A percentile compares a stretch with the other conserved stretches of the same genome.
phyloP scores from a whole-genome alignment of 2,113 vertebrate genomes.

The Platichthys flesus region DNA sequence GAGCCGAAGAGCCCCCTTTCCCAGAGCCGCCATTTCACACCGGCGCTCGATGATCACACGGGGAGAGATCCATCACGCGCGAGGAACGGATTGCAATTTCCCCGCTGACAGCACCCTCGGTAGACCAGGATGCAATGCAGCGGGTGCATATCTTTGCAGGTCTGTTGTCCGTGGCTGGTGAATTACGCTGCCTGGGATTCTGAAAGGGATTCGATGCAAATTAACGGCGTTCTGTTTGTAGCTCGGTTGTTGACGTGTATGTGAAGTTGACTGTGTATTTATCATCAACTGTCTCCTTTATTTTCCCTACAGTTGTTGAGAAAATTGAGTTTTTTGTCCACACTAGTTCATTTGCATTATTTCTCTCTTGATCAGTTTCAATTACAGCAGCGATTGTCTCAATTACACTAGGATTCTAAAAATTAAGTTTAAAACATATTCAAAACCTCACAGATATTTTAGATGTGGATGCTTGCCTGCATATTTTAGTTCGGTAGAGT shows the following conservation, averaged over 20 bases:
- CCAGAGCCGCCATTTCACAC: conserved; percentile 12
- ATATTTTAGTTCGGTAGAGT: neutral
- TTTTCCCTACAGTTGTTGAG: too few species aligned
- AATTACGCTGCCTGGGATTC: neutral
- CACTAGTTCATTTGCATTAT: too few species aligned
- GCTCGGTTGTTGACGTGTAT: too few species aligned
- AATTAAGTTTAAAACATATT: neutral
- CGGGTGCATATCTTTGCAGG: conserved; percentile 8
- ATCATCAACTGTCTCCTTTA: too few species aligned
- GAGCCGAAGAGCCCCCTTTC: conserved; percentile 12
- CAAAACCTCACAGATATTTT: neutral
- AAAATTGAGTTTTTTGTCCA: too few species aligned
- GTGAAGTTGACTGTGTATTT: too few species aligned
- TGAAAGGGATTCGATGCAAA: neutral
- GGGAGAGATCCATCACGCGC: conserved; percentile 42
- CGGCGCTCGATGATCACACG: conserved; percentile 16
- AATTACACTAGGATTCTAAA: too few species aligned
- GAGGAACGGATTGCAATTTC: conserved; percentile 27
- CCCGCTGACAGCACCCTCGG: conserved; percentile 30
- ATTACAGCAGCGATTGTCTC: too few species aligned
- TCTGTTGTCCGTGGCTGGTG: neutral
- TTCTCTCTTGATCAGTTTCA: too few species aligned
- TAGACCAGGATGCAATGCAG: conserved; percentile 47
- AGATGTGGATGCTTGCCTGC: neutral
- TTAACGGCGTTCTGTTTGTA: neutral